A percentile compares a stretch with the other conserved stretches of the same genome.
phyloP scores from a whole-genome alignment of 2,888 invertebrate genomes.

The Tetranychus piercei region DNA sequence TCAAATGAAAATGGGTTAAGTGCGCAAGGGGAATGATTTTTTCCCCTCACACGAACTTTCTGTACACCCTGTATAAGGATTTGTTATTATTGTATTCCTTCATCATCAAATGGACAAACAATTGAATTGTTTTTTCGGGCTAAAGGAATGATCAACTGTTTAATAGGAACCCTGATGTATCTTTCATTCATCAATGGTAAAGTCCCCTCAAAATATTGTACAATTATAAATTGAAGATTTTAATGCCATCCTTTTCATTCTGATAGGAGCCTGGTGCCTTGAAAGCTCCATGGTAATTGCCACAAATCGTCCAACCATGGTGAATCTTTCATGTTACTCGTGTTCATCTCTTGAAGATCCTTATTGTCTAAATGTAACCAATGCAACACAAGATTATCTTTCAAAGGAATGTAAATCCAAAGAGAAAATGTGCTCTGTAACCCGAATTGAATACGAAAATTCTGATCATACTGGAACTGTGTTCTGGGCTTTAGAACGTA shows the following conservation, averaged over 20 bases:
- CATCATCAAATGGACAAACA: not conserved
- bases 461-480: conserved; percentile 1
- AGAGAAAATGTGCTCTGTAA: not conserved
- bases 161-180: not conserved
- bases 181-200: not conserved
- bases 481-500: not conserved
- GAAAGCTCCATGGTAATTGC: not conserved
- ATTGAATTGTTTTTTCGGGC: not conserved
- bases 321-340: conserved; percentile 6
- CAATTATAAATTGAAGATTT: not conserved
- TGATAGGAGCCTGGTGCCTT: not conserved
- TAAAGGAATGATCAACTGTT: not conserved
- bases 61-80: no score
- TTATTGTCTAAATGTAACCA: conserved; percentile 2
- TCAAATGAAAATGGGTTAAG: no score
- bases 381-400: not conserved
- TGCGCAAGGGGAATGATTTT: no score
- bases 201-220: not conserved
- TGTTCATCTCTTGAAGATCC: conserved; percentile 2
- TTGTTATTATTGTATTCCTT: not conserved
- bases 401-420: not conserved
- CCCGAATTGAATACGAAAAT: not conserved
- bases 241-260: no score
- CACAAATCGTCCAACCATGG: conserved; percentile 1
- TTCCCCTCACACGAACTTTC: no score